These are phyloP conservation scores for Drosophila bocqueti DNA, from an alignment of 1,140 invertebrate genomes.

Conservation along the genomic window DNA sequence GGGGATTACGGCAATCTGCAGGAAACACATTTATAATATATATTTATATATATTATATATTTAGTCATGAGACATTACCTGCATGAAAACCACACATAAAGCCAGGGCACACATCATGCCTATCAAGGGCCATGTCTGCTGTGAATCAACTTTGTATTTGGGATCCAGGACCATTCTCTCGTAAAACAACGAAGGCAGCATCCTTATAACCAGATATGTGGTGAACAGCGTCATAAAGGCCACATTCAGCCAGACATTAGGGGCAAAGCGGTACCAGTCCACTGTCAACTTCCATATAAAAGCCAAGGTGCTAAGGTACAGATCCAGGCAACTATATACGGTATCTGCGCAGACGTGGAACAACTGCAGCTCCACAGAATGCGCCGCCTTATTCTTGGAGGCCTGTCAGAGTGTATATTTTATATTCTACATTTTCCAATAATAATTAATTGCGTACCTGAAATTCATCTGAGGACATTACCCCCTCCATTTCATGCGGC, in stretches of 20 bases:
- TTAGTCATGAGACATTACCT: background rate
- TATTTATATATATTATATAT: too few species aligned
- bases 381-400: slow-evolving; percentile 30
- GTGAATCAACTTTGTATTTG: slow-evolving; percentile 13
- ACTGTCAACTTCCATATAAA: slow-evolving; percentile 38
- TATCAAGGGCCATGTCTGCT: slow-evolving; percentile 28
- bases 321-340: slow-evolving; percentile 45
- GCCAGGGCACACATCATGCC: slow-evolving; percentile 47
- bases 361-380: slow-evolving; percentile 3
- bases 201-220: slow-evolving; percentile 40
- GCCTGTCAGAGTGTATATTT: background rate
- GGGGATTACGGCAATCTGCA: slow-evolving; percentile 29
- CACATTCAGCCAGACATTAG: slow-evolving; percentile 48
- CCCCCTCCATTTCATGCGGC: slow-evolving; percentile 2
- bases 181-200: slow-evolving; percentile 47
- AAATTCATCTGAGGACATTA: slow-evolving; percentile 20
- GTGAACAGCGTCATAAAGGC: slow-evolving; percentile 37
- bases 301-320: slow-evolving; percentile 34
- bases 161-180: slow-evolving; percentile 40
- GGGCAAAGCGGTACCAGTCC: slow-evolving; percentile 20
- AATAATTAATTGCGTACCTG: background rate
- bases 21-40: too few species aligned
- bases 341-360: slow-evolving; percentile 12
- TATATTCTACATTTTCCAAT: too few species aligned
- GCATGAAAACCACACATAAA: slow-evolving; percentile 46